Base-by-base conservation (phyloP, 2,113 vertebrate species). In the Phaetusa simplex region DNA sequence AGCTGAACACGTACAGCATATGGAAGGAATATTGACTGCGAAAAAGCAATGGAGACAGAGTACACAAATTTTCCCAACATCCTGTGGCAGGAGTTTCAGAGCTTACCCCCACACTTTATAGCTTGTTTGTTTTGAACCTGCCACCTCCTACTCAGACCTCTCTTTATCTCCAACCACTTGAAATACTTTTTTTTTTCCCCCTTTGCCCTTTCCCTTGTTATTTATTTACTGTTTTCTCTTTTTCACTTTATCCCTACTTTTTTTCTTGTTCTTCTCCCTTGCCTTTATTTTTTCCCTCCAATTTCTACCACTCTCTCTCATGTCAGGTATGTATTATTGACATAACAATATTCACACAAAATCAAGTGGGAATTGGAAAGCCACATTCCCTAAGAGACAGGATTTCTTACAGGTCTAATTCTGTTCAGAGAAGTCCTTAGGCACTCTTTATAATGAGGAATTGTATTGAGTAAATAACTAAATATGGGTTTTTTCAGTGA, bases 41-140 rank as follows among this genome's bases (percentile, higher is more conserved):
- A 94, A 93, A 88, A 83, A 80, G 34, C 1, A 0, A 49, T n/a
- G 53, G 34, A 53, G 55, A 45, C 16, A 55, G 43, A 66, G 56
- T 14, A 87, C 14, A 87, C 14, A 58, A 49, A n/a, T 85, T 52
- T 82, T n/a, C 61, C 52, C 62, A 76, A 5, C 27, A 72, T 85
- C 62, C 84, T 53, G 40, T 20, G 34, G 65, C 59, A 93, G 49
- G 27, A 72, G 8, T 76, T 94, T 88, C 45, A 87, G 49, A 77
- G 27, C 52, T 90, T 89, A 72, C 21, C 70, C 49, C 61, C 15
- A 66, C 77, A 38, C 14, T 90, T 61, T 22, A 52, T 24, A 77
- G 34, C 36, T 56, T 95, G 49, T 66, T 94, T 87, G 24, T 82
- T 93, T 88, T 82, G 62, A 90, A 93, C 65, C 32, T 93, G 65